Evolutionary conservation across 2,888 invertebrate species (phyloP), one percentile per base, ranked within the genome.

Genomic region (Cosmorhoe ocellata): DNA sequence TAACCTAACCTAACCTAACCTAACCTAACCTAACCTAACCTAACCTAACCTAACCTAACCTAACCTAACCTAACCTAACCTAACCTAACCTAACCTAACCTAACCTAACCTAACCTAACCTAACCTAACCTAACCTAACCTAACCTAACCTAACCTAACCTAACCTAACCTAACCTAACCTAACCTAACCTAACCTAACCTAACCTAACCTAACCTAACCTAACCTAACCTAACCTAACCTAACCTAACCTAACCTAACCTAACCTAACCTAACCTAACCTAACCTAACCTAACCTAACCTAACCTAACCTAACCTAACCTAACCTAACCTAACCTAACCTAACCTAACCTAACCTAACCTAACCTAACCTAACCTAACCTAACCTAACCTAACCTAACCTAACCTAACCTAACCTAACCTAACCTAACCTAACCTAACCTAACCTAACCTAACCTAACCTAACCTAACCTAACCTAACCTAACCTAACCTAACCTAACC

Each of bases 21-120:
- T 38, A 44, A 44, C 44, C 44, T 44, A 44, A 44, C 44, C 45
- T 45, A 45, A 45, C 45, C 45, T 45, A 45, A 45, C 45, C 45
- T 45, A 45, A 46, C 46, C 39, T 39, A 45, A 45, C 45, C 45
- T 45, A 45, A 45, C 45, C 45, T 45, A 45, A 45, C 45, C 45
- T 45, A 37, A 37, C 37, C 49, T 45, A 46, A 54, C 50, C 49
- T 49, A 50, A 50, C 49, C 49, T 36, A 47, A 46, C 45, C 55
- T 41, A 47, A 52, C 55, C 55, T 52, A 53, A 53, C 55, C 55
- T 44, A 55, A 49, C 54, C 56, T 48, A 56, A 54, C 51, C 60
- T 53, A 54, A 58, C 53, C 60, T 56, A 54, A 56, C 56, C 60
- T 56, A 57, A 56, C 56, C 59, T 55, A 57, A 57, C 57, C 59